Conservation (phyloP, 2,888 invertebrate genomes). For the Tridacna gigas region DNA sequence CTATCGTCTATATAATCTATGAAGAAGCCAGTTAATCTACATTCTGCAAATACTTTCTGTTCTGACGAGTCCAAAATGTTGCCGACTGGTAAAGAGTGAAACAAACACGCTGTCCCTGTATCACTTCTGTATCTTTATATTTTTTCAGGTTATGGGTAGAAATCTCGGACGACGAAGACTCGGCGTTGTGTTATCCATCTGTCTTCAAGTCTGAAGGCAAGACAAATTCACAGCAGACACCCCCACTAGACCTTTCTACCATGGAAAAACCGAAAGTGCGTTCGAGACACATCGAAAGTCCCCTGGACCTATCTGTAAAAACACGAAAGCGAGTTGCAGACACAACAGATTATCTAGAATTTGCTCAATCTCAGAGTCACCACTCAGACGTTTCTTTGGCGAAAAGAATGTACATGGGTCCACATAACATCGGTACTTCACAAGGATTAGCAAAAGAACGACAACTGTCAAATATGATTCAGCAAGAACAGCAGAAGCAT, state of each 20-base stretch:
- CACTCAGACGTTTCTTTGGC: constrained; percentile 25
- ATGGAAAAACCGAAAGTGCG: constrained; percentile 38
- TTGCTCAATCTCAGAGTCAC: constrained; percentile 25
- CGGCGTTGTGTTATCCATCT: constrained; percentile 30
- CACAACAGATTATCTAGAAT: constrained; percentile 60
- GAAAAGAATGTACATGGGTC: constrained; percentile 47
- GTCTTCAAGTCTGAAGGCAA: constrained; percentile 36
- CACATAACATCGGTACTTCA: constrained; percentile 18
- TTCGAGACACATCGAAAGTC: constrained; percentile 69
- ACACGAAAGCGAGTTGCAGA: constrained; percentile 72
- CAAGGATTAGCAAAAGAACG: constrained; percentile 1
- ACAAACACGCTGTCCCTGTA: no score
- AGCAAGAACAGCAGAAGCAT: constrained; percentile 2
- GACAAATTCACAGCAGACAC: constrained; percentile 36
- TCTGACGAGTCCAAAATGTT: no score
- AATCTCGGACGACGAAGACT: constrained; percentile 50
- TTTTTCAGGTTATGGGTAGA: constrained; percentile 59
- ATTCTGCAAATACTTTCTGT: no score
- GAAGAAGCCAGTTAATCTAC: no score
- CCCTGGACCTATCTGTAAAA: constrained; percentile 74
- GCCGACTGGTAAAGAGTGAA: no score
- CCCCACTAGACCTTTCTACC: constrained; percentile 68
- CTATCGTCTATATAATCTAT: no score
- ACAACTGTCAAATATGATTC: not conserved
- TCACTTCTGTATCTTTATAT: not conserved